These are phyloP conservation scores for Grapholita molesta DNA, from an alignment of 1,140 invertebrate genomes.

Conservation along the genomic window DNA sequence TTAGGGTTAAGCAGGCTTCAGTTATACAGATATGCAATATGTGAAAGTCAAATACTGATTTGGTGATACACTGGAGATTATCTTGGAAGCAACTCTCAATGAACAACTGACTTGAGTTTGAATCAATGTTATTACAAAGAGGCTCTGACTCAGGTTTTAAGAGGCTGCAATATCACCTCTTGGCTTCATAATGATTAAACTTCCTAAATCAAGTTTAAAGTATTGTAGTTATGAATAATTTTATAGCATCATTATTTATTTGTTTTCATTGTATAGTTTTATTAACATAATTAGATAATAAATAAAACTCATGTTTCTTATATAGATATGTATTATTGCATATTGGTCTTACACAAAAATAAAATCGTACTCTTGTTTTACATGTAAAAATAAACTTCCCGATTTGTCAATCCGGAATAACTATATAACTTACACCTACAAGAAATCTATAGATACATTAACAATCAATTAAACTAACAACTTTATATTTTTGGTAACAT, in stretches of 20 bases:
- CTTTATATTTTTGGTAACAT: slow-evolving; percentile 71
- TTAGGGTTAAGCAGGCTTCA: no score
- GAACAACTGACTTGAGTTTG: no score
- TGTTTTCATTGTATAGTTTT: not conserved
- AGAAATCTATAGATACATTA: slow-evolving; percentile 65
- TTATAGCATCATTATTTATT: not conserved
- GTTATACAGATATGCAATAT: no score
- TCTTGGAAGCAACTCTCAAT: no score
- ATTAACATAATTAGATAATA: not conserved
- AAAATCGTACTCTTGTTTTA: slow-evolving; percentile 64
- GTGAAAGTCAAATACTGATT: no score
- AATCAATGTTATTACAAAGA: no score
- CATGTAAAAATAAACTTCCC: slow-evolving; percentile 74
- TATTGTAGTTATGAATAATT: no score
- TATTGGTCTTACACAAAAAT: slow-evolving; percentile 74
- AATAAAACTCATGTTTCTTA: slow-evolving; percentile 36
- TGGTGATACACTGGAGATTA: no score
- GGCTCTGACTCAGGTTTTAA: no score
- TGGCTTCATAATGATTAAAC: no score
- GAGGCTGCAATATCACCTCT: no score
- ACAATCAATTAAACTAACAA: slow-evolving; percentile 65
- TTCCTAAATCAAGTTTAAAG: no score
- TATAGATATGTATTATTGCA: slow-evolving; percentile 67
- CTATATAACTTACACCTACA: slow-evolving; percentile 66
- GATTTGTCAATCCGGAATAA: slow-evolving; percentile 55